A percentile compares a stretch with the other conserved stretches of the same genome.
phyloP scores from a whole-genome alignment of 2,113 vertebrate genomes.

The Pleuronectes platessa region DNA sequence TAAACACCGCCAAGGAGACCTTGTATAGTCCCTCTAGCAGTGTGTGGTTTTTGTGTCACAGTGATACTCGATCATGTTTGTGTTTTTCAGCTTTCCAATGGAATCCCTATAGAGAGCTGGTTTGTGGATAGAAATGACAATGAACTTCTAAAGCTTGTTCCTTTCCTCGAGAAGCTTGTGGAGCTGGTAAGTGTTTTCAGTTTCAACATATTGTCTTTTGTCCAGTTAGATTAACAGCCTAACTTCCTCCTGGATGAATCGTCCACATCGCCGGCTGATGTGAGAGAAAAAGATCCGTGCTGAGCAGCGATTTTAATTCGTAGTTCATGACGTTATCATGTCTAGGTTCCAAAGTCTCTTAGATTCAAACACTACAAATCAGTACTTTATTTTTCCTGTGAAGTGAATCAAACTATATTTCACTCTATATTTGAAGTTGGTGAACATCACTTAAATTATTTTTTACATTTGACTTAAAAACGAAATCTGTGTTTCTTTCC shows the following conservation, averaged over 20 bases:
- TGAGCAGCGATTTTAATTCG: too few species aligned
- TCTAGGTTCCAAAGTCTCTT: too few species aligned
- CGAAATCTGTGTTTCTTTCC: too few species aligned
- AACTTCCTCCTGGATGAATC: not conserved
- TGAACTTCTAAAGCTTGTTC: conserved; percentile 97
- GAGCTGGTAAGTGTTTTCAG: conserved; percentile 87
- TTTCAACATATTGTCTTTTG: not conserved
- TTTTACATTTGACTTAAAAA: too few species aligned
- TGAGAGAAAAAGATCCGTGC: too few species aligned
- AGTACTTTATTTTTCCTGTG: too few species aligned
- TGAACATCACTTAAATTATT: too few species aligned
- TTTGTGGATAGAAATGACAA: conserved; percentile 99
- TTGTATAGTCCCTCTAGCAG: too few species aligned
- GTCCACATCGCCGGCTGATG: not conserved
- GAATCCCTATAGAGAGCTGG: conserved; percentile 99
- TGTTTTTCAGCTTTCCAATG: conserved; percentile 92
- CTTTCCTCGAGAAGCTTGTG: conserved; percentile 98
- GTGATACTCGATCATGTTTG: not conserved
- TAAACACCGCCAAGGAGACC: conserved; percentile 46
- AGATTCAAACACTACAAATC: too few species aligned
- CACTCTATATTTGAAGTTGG: too few species aligned
- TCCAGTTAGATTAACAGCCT: not conserved
- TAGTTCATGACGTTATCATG: too few species aligned
- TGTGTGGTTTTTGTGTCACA: not conserved
- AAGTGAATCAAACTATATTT: too few species aligned